Percentiles rank a stretch among this genome's conserved stretches.
These are phyloP conservation scores for Oxyteleia sp. DNA, from an alignment of 2,888 invertebrate genomes.

Conservation along the genomic window DNA sequence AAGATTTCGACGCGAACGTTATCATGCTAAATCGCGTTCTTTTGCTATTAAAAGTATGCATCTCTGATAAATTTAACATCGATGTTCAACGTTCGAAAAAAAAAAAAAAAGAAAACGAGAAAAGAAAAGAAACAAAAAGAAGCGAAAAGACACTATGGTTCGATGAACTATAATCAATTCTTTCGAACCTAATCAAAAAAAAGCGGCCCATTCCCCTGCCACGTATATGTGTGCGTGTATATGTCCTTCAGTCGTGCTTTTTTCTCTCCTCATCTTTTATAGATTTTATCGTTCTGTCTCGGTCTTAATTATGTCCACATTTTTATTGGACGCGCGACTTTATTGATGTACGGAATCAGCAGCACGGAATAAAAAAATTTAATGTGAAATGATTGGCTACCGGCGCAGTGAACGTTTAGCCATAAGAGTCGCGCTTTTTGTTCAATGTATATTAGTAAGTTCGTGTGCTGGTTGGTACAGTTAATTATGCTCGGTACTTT, in stretches of 20 bases:
- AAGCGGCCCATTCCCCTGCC: constrained; percentile 13
- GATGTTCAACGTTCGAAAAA: neutral
- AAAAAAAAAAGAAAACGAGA: constrained; percentile 13
- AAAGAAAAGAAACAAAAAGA: constrained; percentile 1
- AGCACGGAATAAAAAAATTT: constrained; percentile 37
- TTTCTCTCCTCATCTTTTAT: constrained; percentile 50
- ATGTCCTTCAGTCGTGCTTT: constrained; percentile 21
- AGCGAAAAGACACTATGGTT: neutral
- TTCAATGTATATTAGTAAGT: constrained; percentile 59
- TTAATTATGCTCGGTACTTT: no score
- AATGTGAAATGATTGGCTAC: constrained; percentile 63
- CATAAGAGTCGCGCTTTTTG: constrained; percentile 57
- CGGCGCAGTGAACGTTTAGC: constrained; percentile 52
- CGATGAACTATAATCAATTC: constrained; percentile 47
- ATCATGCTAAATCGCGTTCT: constrained; percentile 21
- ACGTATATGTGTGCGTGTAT: no score
- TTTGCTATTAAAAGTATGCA: constrained; percentile 29
- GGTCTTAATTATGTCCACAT: constrained; percentile 64
- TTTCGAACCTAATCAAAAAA: constrained; percentile 39
- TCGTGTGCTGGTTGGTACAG: constrained; percentile 49
- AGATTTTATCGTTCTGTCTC: constrained; percentile 53
- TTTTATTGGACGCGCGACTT: constrained; percentile 59
- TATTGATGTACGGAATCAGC: constrained; percentile 57
- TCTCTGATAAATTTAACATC: constrained; percentile 16
- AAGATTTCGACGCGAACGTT: constrained; percentile 35